Base-by-base conservation (phyloP, 2,888 invertebrate species). In the Vesta saturnalis region DNA sequence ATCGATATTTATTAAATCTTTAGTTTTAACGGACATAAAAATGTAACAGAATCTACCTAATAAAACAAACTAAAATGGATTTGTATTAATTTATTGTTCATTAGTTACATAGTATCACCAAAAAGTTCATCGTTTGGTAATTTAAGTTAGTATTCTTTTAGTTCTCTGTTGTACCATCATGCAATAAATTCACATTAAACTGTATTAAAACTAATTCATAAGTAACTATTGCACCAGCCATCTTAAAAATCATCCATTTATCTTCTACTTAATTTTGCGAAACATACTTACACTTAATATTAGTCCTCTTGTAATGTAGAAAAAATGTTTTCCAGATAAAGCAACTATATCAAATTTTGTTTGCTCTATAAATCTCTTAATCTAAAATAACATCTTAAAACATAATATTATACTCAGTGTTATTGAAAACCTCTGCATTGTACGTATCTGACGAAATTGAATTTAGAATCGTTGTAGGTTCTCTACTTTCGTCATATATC, bases 201-300 rank as follows among this genome's bases (percentile, higher is more conserved):
- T 91, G 89, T 57, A 90, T 81, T 64, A 91, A 82, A 65, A 91
- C 89, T 18, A 91, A 85, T 79, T 91, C 90, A 72, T 90, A 91
- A 19, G 90, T 91, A 14, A 89, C 84, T 65, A 91, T 87, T 10
- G 89, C 88, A 30, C 89, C 89, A 56, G 87, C 87, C 72, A 78
- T 73, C 77, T 78, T 54, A 55, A 70, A 66, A 12, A 30, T 30
- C 5, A 30, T 30, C 4, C 4, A 30, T 6, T 30, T 10, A 30
- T 30, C 10, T 30, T 30, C 10, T 30, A 30, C 10, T 30, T 4
- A 43, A 43, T 43, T 43, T 12, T 47, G 14, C 16, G 8, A 14
- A 18, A 15, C 54, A 30, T 23, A 58, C 12, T 35, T 76, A 83
- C 83, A 73, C 79, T 81, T 56, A 83, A 72, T 62, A 83, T 75